Evolutionary conservation across 2,797 vertebrate species (phyloP).

Genomic region (Phoebastria nigripes): DNA sequence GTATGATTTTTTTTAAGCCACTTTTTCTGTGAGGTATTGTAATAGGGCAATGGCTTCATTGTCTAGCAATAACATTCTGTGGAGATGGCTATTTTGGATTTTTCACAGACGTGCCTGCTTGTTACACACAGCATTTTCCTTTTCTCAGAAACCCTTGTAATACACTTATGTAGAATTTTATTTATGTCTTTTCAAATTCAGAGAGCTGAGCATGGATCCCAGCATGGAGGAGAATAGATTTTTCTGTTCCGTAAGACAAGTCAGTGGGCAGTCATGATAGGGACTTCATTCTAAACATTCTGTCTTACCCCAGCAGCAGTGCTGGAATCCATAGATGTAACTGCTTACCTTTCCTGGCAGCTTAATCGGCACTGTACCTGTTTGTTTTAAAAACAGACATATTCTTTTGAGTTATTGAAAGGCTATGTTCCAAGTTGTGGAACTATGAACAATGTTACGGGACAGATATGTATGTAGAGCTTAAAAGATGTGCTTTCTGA

Average conservation of each 20-base stretch:
- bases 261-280: neutral
- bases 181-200: neutral
- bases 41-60: neutral
- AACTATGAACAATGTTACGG: neutral
- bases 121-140: neutral
- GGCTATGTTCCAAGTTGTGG: neutral
- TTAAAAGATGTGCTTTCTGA: neutral
- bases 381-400: neutral
- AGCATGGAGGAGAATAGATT: neutral
- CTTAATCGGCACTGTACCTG: neutral
- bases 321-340: neutral
- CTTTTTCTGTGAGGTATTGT: neutral
- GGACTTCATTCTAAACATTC: neutral
- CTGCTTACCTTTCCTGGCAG: neutral
- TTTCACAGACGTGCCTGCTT: neutral
- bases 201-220: neutral
- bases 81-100: neutral
- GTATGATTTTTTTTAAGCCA: neutral
- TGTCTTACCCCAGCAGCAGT: neutral
- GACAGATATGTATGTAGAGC: neutral
- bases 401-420: neutral
- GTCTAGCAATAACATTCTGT: neutral
- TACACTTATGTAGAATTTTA: neutral
- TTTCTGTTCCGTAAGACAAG: neutral
- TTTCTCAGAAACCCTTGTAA: neutral